Conservation (phyloP, 64 coral and sea anemone species). For the Porites australiensis region DNA sequence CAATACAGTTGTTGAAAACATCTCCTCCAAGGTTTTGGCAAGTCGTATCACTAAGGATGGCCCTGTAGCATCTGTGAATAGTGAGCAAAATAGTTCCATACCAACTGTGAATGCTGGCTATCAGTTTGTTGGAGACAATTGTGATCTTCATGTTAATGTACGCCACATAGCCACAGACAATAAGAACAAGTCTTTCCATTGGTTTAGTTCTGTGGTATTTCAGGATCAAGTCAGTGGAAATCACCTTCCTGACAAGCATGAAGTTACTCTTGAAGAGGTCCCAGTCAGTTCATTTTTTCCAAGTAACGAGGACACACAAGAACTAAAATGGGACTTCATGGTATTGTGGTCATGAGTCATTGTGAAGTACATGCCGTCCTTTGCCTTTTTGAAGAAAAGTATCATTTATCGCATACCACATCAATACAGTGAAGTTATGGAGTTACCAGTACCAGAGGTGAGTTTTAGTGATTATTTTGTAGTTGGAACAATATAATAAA, state of each 20-base stretch:
- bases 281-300: constrained; percentile 47
- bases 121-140: too few relatives aligned
- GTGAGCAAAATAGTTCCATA: too few relatives aligned
- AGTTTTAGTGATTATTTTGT: too few relatives aligned
- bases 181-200: too few relatives aligned
- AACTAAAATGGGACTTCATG: constrained; percentile 42
- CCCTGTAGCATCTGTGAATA: too few relatives aligned
- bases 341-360: constrained; percentile 56
- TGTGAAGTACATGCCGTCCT: constrained; percentile 37
- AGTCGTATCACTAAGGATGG: too few relatives aligned
- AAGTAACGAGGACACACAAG: not conserved
- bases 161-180: too few relatives aligned
- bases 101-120: too few relatives aligned
- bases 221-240: constrained; percentile 53
- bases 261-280: not conserved
- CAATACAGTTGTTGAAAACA: too few relatives aligned
- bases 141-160: too few relatives aligned
- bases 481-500: too few relatives aligned
- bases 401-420: constrained; percentile 71
- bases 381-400: constrained; percentile 12
- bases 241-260: constrained; percentile 36
- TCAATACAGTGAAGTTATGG: constrained; percentile 61
- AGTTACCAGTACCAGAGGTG: constrained; percentile 37
- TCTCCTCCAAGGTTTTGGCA: too few relatives aligned
- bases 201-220: constrained; percentile 52